Conservation (phyloP, 2,113 vertebrate species). For the Balaenoptera acutorostrata region DNA sequence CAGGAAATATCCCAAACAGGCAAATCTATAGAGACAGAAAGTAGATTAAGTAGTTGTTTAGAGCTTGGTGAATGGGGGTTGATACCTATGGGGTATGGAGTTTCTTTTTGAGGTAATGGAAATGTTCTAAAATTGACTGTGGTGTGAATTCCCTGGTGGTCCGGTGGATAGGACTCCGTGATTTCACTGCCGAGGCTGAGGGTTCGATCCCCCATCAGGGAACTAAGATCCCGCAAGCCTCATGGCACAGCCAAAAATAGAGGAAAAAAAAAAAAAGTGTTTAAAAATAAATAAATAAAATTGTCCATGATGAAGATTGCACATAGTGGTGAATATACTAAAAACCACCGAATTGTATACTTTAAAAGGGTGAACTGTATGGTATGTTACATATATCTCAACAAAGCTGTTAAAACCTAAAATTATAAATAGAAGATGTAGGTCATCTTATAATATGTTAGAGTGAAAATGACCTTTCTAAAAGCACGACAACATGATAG, state of each 20-base stretch:
- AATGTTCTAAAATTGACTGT: background rate
- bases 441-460: background rate
- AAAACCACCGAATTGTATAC: background rate
- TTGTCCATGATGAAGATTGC: background rate
- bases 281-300: background rate
- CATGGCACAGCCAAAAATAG: background rate
- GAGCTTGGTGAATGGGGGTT: background rate
- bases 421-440: background rate
- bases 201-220: background rate
- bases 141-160: background rate
- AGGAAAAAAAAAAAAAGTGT: accelerated
- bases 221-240: background rate
- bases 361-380: background rate
- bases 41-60: background rate
- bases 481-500: background rate
- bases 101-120: background rate
- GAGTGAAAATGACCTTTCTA: background rate
- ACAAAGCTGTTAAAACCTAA: background rate
- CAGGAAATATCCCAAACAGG: background rate
- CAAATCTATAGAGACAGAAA: background rate
- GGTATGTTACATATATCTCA: background rate
- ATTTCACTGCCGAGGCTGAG: background rate
- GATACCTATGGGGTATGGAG: background rate
- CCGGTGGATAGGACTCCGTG: background rate
- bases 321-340: background rate